Conservation (phyloP, 2,113 vertebrate species). For the Fregetta grallaria region DNA sequence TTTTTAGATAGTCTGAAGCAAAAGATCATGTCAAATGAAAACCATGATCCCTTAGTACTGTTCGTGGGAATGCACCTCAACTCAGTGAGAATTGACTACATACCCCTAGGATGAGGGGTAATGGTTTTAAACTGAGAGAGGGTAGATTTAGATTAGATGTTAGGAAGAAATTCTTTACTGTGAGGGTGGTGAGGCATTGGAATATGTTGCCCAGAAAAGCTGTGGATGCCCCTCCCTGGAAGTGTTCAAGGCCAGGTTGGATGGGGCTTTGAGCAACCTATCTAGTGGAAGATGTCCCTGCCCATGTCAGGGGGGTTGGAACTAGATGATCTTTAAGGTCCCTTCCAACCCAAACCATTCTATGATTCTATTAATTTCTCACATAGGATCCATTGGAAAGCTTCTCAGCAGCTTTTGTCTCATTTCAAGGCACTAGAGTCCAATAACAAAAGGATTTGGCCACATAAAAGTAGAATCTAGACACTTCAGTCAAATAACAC, state of each 20-base stretch:
- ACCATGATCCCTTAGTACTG: neutral
- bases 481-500: neutral
- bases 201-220: neutral
- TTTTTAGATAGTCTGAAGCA: neutral
- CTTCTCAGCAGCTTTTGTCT: neutral
- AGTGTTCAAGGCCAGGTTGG: too few relatives aligned
- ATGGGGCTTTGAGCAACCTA: neutral
- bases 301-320: neutral
- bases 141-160: neutral
- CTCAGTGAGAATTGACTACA: neutral
- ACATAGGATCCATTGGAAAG: neutral
- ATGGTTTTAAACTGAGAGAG: neutral
- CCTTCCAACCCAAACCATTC: neutral
- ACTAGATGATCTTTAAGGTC: neutral
- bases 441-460: neutral
- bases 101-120: neutral
- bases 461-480: neutral
- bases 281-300: neutral
- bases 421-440: neutral
- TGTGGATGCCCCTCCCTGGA: neutral
- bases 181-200: neutral
- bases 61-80: neutral
- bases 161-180: neutral
- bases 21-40: neutral
- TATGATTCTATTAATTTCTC: neutral